phyloP scores from a whole-genome alignment of 2,888 invertebrate species.

The Cephonodes hylas region DNA sequence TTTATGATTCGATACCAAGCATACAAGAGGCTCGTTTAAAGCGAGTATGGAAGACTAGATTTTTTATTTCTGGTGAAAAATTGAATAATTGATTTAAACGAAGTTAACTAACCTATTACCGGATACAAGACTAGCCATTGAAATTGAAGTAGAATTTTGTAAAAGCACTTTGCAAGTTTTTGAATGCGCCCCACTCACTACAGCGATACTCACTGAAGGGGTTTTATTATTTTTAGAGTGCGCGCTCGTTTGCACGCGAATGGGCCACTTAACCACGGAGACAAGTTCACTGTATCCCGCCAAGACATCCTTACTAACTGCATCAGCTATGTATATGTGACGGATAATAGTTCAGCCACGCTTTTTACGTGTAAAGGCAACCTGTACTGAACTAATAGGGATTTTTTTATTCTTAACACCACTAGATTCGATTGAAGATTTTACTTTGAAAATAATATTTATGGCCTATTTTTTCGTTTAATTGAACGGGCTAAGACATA shows the following conservation, averaged over 20 bases:
- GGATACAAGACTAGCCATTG: neutral
- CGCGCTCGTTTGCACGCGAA: conserved; percentile 81
- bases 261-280: conserved; percentile 81
- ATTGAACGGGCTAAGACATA: too few species aligned
- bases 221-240: conserved; percentile 80
- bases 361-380: conserved; percentile 68
- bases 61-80: too few species aligned
- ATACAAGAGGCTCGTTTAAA: too few species aligned
- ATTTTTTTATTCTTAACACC: neutral
- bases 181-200: conserved; percentile 14
- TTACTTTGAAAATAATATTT: too few species aligned
- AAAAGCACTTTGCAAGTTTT: conserved; percentile 7
- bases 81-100: too few species aligned
- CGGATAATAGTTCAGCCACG: conserved; percentile 74
- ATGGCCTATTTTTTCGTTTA: too few species aligned
- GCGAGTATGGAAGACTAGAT: too few species aligned
- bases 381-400: conserved; percentile 30
- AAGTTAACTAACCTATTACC: too few species aligned
- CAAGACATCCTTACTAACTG: conserved; percentile 62
- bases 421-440: too few species aligned
- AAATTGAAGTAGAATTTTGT: neutral
- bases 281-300: conserved; percentile 55
- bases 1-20: too few species aligned
- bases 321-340: conserved; percentile 69
- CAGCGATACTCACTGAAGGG: conserved; percentile 59